Evolutionary conservation across 2,888 invertebrate species (phyloP).

Genomic region (Thymelicus sylvestris): DNA sequence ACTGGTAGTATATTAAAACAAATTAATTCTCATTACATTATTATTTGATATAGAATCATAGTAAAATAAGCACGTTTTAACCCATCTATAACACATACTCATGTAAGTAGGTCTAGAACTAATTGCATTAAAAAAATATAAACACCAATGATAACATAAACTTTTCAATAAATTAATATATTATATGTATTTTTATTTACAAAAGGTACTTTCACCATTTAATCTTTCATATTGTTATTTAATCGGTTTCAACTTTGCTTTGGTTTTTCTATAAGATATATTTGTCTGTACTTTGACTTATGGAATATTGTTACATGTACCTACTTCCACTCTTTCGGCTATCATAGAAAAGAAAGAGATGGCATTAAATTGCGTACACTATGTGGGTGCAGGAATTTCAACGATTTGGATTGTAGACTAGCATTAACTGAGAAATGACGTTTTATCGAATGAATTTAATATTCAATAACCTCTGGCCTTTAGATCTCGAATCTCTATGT

Average conservation of each 20-base stretch:
- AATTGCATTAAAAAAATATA: too few species aligned
- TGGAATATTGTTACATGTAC: slow-evolving; percentile 11
- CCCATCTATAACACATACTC: too few species aligned
- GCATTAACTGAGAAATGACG: slow-evolving; percentile 30
- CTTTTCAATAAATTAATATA: too few species aligned
- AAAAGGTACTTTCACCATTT: too few species aligned
- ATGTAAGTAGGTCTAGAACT: too few species aligned
- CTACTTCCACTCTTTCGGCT: slow-evolving; percentile 3
- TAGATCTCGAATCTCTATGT: slow-evolving; percentile 19
- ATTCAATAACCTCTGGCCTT: slow-evolving; percentile 27
- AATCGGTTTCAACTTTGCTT: neutral
- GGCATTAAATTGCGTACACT: slow-evolving; percentile 15
- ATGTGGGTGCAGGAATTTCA: slow-evolving; percentile 34
- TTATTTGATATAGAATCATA: too few species aligned
- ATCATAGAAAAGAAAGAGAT: slow-evolving; percentile 11
- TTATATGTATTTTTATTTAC: too few species aligned
- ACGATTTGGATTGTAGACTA: slow-evolving; percentile 21
- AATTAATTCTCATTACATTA: too few species aligned
- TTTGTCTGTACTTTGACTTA: slow-evolving; percentile 2
- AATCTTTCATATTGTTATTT: too few species aligned
- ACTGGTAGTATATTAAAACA: too few species aligned
- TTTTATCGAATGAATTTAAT: slow-evolving; percentile 24
- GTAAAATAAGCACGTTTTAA: too few species aligned
- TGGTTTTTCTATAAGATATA: neutral
- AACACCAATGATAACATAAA: too few species aligned